A percentile compares a stretch with the other conserved stretches of the same genome.
phyloP scores from a whole-genome alignment of 2,113 vertebrate species.

The Rhombomys opimus region DNA sequence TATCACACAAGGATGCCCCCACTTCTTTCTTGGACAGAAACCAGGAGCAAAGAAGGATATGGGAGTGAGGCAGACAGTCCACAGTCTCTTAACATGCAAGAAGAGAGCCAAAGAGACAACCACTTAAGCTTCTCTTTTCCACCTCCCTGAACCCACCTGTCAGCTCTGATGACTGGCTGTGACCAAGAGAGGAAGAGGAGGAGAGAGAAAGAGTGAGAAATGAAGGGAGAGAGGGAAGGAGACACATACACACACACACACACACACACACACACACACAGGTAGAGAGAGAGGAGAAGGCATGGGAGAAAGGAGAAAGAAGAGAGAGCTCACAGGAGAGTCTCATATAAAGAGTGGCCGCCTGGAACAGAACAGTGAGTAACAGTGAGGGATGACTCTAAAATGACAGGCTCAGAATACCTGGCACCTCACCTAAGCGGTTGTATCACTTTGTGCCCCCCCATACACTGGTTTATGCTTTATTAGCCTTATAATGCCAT shows the following conservation, averaged over 20 bases:
- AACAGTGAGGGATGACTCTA: not conserved
- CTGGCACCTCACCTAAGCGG: not conserved
- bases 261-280: not conserved
- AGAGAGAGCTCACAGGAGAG: not conserved
- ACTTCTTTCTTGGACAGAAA: not conserved
- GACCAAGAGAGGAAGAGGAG: not conserved
- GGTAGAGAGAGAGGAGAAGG: not conserved
- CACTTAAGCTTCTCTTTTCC: not conserved
- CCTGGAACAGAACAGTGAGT: not conserved
- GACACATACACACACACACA: not conserved
- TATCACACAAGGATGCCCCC: not conserved
- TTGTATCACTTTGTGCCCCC: not conserved
- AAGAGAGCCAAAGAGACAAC: not conserved
- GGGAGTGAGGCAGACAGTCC: not conserved
- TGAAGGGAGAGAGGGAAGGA: too few species aligned
- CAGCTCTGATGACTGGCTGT: not conserved
- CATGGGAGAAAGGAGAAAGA: too few species aligned
- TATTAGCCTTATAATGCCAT: not conserved
- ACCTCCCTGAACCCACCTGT: not conserved
- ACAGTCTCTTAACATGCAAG: not conserved
- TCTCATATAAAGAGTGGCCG: not conserved
- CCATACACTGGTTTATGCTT: not conserved
- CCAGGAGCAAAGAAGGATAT: not conserved
- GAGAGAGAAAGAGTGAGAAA: not conserved
- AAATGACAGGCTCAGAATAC: not conserved